Evolutionary conservation across 1,140 invertebrate species (phyloP).

Genomic region (honey bee (Apis mellifera)): Amel_HAv3.1 CM009936.2:13824001-13824500

Average conservation of each 20-base stretch:
- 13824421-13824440: constrained; percentile 75
- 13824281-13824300: neutral
- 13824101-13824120: too few relatives aligned
- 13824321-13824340: constrained; percentile 33
- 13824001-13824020: too few relatives aligned
- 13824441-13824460: constrained; percentile 78
- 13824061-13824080: too few relatives aligned
- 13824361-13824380: constrained; percentile 65
- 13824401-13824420: constrained; percentile 55
- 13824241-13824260: too few relatives aligned
- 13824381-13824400: constrained; percentile 71
- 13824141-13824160: neutral
- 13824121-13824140: too few relatives aligned
- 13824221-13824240: neutral
- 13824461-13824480: constrained; percentile 70
- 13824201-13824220: neutral
- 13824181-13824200: neutral
- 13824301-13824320: constrained; percentile 31
- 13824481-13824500: constrained; percentile 66
- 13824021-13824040: too few relatives aligned
- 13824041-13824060: too few relatives aligned
- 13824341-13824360: constrained; percentile 69
- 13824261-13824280: neutral
- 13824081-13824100: too few relatives aligned
- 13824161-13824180: neutral